phyloP scores from a whole-genome alignment of 2,797 vertebrate genomes.

The Anguilla marmorata region DNA sequence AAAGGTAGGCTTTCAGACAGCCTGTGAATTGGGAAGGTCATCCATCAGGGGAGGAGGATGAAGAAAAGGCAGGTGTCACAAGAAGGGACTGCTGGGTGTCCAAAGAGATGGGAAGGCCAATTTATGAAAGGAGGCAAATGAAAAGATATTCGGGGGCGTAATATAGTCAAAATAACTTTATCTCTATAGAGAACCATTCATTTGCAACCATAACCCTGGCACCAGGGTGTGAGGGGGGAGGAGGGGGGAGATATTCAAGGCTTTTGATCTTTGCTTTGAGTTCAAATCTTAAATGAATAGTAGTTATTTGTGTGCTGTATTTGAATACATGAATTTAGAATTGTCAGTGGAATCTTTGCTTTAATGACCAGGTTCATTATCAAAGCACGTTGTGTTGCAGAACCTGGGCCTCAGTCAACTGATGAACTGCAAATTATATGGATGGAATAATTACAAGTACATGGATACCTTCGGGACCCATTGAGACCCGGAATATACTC shows the following conservation, averaged over 20 bases:
- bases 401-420: neutral
- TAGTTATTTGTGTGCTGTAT: neutral
- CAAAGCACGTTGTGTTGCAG: neutral
- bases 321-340: neutral
- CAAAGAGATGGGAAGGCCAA: neutral
- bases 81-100: neutral
- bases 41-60: neutral
- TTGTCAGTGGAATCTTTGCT: neutral
- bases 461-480: conserved; percentile 5
- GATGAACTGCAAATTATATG: neutral
- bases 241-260: neutral
- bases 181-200: neutral
- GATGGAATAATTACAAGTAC: conserved; percentile 13
- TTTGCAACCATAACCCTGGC: neutral
- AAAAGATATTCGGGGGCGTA: neutral
- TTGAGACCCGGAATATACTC: neutral
- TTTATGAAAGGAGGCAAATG: neutral
- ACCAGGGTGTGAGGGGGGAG: neutral
- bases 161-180: neutral
- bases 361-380: conserved; percentile 6
- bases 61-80: too few species aligned
- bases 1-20: neutral
- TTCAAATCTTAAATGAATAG: neutral
- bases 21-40: neutral
- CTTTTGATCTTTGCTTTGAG: neutral